Evolutionary conservation across 2,888 invertebrate genomes (phyloP).

Genomic region (Dasysyrphus tricinctus): DNA sequence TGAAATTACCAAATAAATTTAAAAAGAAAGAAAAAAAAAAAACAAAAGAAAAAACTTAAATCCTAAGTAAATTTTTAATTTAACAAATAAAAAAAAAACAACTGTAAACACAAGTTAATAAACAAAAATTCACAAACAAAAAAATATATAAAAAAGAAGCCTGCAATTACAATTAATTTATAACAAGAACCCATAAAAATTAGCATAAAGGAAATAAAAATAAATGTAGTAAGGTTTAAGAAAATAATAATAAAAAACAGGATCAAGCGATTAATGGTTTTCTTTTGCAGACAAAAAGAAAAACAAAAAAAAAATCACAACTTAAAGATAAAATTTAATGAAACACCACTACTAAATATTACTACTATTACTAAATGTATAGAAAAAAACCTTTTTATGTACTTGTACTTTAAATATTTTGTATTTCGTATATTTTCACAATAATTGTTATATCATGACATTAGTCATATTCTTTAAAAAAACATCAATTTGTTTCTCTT

Average conservation of each 20-base stretch:
- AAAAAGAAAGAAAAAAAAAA: constrained; percentile 59
- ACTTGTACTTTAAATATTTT: constrained; percentile 75
- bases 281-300: constrained; percentile 54
- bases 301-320: constrained; percentile 62
- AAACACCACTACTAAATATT: constrained; percentile 67
- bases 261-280: constrained; percentile 52
- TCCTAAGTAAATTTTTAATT: constrained; percentile 73
- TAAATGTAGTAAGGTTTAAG: constrained; percentile 47
- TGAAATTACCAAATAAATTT: constrained; percentile 78
- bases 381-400: constrained; percentile 67
- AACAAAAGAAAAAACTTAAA: constrained; percentile 64
- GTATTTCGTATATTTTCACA: constrained; percentile 68
- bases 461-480: constrained; percentile 58
- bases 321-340: constrained; percentile 58
- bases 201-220: constrained; percentile 56
- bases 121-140: constrained; percentile 47
- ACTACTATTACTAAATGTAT: constrained; percentile 71
- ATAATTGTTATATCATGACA: constrained; percentile 71
- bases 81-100: constrained; percentile 67
- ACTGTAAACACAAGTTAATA: constrained; percentile 60
- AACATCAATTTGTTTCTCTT: constrained; percentile 23
- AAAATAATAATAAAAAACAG: constrained; percentile 28
- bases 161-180: constrained; percentile 56
- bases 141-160: constrained; percentile 40
- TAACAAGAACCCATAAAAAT: constrained; percentile 18